Conservation (phyloP, 2,797 vertebrate genomes). For the Darevskia mixta region DNA sequence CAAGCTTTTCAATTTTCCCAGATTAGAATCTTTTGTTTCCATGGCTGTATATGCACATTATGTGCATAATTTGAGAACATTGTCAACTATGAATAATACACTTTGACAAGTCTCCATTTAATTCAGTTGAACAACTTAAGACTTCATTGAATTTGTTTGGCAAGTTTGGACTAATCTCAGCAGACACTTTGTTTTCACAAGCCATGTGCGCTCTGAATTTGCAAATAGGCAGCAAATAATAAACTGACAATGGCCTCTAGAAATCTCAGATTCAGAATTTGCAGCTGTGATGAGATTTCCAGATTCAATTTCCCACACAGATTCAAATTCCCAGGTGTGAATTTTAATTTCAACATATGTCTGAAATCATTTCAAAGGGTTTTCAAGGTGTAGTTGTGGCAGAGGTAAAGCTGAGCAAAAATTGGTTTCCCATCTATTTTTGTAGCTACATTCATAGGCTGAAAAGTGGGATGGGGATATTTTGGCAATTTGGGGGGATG, state of each 20-base stretch:
- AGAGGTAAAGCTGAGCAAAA: neutral
- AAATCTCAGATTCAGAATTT: neutral
- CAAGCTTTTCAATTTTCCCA: neutral
- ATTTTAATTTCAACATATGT: neutral
- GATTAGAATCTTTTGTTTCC: neutral
- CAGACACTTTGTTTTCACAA: neutral
- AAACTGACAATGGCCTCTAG: neutral
- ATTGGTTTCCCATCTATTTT: neutral
- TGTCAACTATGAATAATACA: slow-evolving; percentile 1
- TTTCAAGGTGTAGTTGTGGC: neutral
- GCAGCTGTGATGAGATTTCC: neutral
- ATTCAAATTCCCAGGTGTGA: neutral
- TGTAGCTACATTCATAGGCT: neutral
- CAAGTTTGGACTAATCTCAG: slow-evolving; percentile 22
- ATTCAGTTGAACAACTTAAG: slow-evolving; percentile 5
- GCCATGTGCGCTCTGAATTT: neutral
- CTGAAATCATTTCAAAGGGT: neutral
- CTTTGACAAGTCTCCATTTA: slow-evolving; percentile 15
- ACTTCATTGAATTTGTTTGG: slow-evolving; percentile 21
- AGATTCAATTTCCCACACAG: neutral
- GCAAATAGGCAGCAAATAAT: neutral
- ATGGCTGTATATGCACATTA: neutral
- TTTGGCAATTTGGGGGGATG: neutral
- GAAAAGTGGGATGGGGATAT: neutral
- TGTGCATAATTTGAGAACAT: neutral